Conservation (phyloP, 1,140 invertebrate species). For the Lepidurus apus region DNA sequence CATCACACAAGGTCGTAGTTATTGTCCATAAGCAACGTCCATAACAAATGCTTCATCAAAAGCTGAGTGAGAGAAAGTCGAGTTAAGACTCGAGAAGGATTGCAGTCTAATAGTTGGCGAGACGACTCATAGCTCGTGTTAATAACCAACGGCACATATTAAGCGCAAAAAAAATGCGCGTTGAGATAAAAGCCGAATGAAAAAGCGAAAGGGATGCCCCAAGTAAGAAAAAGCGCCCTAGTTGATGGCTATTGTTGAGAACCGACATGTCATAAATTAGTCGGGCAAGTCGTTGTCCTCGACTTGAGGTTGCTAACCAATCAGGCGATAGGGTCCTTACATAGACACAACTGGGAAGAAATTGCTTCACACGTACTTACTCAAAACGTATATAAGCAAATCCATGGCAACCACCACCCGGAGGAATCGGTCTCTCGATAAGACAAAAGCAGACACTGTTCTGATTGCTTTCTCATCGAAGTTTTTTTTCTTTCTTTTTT, state of each 20-base stretch:
- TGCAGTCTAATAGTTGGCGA: not conserved
- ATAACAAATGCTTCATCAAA: not conserved
- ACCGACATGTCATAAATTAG: too few species aligned
- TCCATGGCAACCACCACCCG: not conserved
- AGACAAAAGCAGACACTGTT: not conserved
- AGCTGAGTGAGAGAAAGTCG: not conserved
- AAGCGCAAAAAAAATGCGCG: not conserved
- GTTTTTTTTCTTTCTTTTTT: not conserved
- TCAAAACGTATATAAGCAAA: not conserved
- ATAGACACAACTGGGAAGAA: too few species aligned
- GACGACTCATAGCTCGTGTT: not conserved
- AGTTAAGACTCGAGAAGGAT: not conserved
- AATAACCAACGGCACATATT: not conserved
- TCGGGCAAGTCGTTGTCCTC: too few species aligned
- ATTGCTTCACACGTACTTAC: too few species aligned
- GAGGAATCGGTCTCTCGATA: not conserved
- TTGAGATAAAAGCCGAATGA: not conserved
- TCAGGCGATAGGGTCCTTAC: too few species aligned
- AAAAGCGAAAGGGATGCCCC: not conserved
- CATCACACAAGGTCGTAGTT: not conserved
- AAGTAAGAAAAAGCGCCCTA: not conserved
- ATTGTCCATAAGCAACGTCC: slow-evolving; percentile 13
- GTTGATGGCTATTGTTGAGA: too few species aligned
- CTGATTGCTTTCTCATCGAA: not conserved
- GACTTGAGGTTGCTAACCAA: too few species aligned